phyloP scores from a whole-genome alignment of 2,888 invertebrate species.

The Melipona beecheii region DNA sequence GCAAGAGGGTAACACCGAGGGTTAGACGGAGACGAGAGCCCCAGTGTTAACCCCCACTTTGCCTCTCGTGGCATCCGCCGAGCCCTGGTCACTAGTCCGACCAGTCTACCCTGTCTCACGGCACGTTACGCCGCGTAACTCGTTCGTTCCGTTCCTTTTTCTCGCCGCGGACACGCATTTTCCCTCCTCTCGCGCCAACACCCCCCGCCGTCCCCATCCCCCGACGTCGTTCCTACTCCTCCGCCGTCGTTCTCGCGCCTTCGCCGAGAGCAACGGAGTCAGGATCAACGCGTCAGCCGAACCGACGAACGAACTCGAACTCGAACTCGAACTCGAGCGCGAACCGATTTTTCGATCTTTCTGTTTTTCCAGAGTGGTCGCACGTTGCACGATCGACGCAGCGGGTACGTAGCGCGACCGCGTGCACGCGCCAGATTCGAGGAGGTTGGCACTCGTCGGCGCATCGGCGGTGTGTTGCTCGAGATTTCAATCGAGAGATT shows the following conservation, averaged over 20 bases:
- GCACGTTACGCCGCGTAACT: constrained; percentile 55
- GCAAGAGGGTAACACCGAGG: constrained; percentile 47
- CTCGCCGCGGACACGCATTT: background rate
- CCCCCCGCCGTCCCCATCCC: background rate
- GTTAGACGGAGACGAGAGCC: constrained; percentile 58
- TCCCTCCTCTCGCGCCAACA: background rate
- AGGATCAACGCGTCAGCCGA: background rate
- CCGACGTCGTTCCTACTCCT: too few relatives aligned
- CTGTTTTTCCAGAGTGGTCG: background rate
- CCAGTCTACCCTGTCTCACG: constrained; percentile 73
- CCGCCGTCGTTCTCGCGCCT: background rate
- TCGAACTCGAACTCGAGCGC: background rate
- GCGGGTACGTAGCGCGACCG: background rate
- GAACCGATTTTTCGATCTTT: too few relatives aligned
- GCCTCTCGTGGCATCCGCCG: constrained; percentile 62
- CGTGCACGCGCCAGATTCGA: constrained; percentile 1
- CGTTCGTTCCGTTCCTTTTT: constrained; percentile 20
- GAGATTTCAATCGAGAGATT: too few relatives aligned
- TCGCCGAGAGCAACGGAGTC: background rate
- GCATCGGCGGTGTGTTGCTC: background rate
- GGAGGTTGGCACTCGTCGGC: too few relatives aligned
- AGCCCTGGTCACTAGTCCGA: constrained; percentile 76
- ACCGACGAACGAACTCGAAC: background rate
- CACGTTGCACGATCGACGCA: background rate
- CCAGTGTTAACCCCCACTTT: constrained; percentile 57